These are phyloP conservation scores for Drosophila atripex DNA, from an alignment of 2,888 invertebrate genomes.

Conservation along the genomic window DNA sequence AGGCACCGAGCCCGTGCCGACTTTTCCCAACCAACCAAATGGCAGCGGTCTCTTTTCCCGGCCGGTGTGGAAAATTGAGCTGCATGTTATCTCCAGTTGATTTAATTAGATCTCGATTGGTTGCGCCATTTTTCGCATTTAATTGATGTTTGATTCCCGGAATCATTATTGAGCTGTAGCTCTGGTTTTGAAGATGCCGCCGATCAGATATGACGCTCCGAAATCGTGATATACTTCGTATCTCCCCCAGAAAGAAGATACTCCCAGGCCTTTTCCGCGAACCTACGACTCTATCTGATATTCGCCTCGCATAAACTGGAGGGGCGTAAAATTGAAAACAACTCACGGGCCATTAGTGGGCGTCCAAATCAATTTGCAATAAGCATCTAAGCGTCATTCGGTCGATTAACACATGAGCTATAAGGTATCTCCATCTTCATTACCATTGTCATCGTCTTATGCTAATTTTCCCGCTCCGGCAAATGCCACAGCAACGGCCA, in stretches of 20 bases:
- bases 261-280: neutral
- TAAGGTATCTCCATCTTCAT: conserved; percentile 19
- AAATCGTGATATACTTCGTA: conserved; percentile 22
- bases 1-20: conserved; percentile 53
- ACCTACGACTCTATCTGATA: neutral
- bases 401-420: conserved; percentile 58
- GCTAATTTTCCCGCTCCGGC: conserved; percentile 39
- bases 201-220: conserved; percentile 14
- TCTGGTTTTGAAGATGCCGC: conserved; percentile 62
- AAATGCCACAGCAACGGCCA: conserved; percentile 14
- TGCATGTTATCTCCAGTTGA: conserved; percentile 69
- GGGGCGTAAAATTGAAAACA: conserved; percentile 16
- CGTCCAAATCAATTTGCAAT: conserved; percentile 64
- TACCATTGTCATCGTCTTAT: conserved; percentile 44
- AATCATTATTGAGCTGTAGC: conserved; percentile 31
- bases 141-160: conserved; percentile 67
- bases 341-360: conserved; percentile 53
- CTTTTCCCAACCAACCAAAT: conserved; percentile 56
- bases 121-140: conserved; percentile 75
- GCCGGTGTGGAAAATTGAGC: conserved; percentile 70
- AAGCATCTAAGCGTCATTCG: conserved; percentile 41
- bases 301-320: neutral
- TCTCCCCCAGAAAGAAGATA: no score
- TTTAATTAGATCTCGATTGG: conserved; percentile 73
- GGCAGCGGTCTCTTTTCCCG: conserved; percentile 22